Conservation (phyloP, 2,797 vertebrate species). For the Picus viridis region DNA sequence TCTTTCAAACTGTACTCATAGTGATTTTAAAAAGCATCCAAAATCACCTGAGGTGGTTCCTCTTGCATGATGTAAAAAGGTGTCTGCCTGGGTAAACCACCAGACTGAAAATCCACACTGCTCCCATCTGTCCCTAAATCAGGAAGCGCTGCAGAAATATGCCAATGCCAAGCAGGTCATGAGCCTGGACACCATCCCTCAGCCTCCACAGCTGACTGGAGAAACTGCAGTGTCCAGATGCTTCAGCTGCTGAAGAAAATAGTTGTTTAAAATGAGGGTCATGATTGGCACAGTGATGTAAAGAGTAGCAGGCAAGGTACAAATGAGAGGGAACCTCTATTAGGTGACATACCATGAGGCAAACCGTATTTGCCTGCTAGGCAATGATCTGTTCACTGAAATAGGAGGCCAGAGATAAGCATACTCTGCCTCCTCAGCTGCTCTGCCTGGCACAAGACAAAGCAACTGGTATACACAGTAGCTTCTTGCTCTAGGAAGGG, state of each 20-base stretch:
- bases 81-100: not conserved
- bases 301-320: too few relatives aligned
- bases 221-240: not conserved
- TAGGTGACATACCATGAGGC: not conserved
- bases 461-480: not conserved
- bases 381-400: not conserved
- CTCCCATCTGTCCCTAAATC: not conserved
- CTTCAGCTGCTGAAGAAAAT: not conserved
- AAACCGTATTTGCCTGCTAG: not conserved
- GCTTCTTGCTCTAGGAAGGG: not conserved
- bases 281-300: not conserved
- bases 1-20: not conserved
- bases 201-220: not conserved
- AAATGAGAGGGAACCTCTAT: too few relatives aligned
- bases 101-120: not conserved
- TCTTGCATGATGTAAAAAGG: not conserved
- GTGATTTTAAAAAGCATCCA: not conserved
- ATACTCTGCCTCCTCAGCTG: not conserved
- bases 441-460: not conserved
- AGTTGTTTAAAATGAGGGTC: not conserved
- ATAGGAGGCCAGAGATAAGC: rapidly evolving
- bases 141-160: not conserved
- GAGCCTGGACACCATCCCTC: not conserved
- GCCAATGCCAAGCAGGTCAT: not conserved
- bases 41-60: not conserved